Percentiles rank a stretch among this genome's conserved stretches.
Conservation (phyloP, 2,113 vertebrate genomes). For the Mesembrinibis cayennensis region DNA sequence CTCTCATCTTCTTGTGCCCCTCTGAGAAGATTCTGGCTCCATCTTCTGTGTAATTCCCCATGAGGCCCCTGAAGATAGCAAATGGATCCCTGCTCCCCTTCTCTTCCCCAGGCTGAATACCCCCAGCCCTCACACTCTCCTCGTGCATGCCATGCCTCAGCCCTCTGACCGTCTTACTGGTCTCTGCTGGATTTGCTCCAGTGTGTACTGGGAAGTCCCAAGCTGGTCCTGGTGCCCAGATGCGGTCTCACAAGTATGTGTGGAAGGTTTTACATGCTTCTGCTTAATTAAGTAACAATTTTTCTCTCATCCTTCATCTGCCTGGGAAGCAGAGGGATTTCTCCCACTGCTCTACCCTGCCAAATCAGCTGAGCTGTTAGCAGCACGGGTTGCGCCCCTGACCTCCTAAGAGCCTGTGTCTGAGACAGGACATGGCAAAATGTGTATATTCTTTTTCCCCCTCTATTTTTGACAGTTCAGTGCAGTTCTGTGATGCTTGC, state of each 20-base stretch:
- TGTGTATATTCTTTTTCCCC: neutral
- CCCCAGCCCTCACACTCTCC: neutral
- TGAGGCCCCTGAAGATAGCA: neutral
- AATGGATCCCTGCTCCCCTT: neutral
- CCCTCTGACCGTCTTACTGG: neutral
- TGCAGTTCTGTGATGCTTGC: neutral
- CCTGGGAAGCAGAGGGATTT: neutral
- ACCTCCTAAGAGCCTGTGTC: neutral
- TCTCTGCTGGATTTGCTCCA: neutral
- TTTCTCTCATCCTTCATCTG: neutral
- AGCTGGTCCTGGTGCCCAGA: neutral
- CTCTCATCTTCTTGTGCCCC: neutral
- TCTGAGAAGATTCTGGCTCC: neutral
- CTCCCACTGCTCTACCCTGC: neutral
- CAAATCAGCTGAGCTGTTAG: neutral
- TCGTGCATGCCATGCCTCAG: neutral
- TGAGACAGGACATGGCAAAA: neutral
- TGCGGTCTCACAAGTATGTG: neutral
- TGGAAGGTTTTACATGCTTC: neutral
- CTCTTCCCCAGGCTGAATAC: neutral
- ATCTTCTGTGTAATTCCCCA: neutral
- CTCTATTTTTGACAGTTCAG: neutral
- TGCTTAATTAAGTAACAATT: neutral
- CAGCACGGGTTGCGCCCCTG: fast-evolving
- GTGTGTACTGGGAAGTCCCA: neutral